Evolutionary conservation across 1,140 invertebrate genomes (phyloP), one percentile per base, ranked within the genome.

Genomic region (Bombus superbus): DNA sequence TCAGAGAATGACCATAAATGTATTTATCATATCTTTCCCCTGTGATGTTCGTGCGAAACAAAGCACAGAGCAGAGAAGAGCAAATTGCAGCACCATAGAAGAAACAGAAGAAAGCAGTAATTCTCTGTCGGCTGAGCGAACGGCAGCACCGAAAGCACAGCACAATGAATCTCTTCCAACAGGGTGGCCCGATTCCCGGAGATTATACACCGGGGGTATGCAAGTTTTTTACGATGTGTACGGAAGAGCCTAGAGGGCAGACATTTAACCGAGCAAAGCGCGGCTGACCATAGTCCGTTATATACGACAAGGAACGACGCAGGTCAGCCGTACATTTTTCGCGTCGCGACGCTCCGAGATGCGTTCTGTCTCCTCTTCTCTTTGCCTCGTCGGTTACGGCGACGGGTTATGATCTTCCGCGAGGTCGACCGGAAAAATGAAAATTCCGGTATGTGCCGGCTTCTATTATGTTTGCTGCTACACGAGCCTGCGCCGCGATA

Each of bases 381-480:
- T 44, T 38, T 83, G 87, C 81, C 83, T n/a, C 87, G 84, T 79
- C 85, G 83, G 53, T 25, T 13, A 77, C 87, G 80, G 76, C 88
- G 79, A n/a, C 69, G 84, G 84, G 86, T 92, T 91, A 92, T 91
- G 92, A 93, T 93, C 92, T 92, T 92, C 92, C 88, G 72, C 83
- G 86, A 93, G 91, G 88, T 92, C 92, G 91, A 93, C 91, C 90
- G 90, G 92, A 93, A 93, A 92, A 93, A 93, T 93, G 92, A 93
- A 93, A 93, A 93, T 93, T 93, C 91, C 88, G 88, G 81, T 85
- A 78, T 85, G 89, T 87, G 89, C 89, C 80, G 87, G 72, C 89
- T 83, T 91, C 92, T 91, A 92, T 93, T 93, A 92, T 92, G 90
- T 91, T 86, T 78, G 86, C 87, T 74, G 83, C 89, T 53, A 22